Evolutionary conservation across 2,888 invertebrate genomes (phyloP).

Genomic region (Octodonta nipae): DNA sequence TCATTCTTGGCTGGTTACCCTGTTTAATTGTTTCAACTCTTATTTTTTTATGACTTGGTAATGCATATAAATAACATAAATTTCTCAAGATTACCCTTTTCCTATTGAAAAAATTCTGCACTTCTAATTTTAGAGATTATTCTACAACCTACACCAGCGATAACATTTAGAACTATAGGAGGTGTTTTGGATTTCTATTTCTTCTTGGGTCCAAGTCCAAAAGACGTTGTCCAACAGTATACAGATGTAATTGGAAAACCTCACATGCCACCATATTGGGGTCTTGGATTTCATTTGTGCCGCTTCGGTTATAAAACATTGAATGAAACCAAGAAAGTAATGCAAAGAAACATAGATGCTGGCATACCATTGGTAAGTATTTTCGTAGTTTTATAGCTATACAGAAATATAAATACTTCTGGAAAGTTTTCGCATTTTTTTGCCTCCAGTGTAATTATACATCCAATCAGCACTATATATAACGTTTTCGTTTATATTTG

Average conservation of each 20-base stretch:
- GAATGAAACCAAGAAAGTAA: conserved; percentile 50
- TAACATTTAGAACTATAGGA: conserved; percentile 72
- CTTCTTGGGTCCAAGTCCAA: conserved; percentile 62
- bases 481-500: no score
- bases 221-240: conserved; percentile 54
- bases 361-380: conserved; percentile 65
- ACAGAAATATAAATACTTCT: no score
- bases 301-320: conserved; percentile 48
- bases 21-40: no score
- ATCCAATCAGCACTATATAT: no score
- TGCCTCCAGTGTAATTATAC: no score
- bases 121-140: conserved; percentile 52
- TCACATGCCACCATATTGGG: conserved; percentile 77
- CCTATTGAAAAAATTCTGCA: no score
- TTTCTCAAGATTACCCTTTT: conserved; percentile 4
- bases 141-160: conserved; percentile 64
- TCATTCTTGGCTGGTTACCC: no score
- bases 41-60: no score
- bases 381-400: no score
- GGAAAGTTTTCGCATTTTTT: no score
- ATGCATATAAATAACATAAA: no score
- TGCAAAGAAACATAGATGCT: conserved; percentile 55
- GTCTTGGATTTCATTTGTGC: conserved; percentile 77
- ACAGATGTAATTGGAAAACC: conserved; percentile 60
- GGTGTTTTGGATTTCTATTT: conserved; percentile 70